Evolutionary conservation across 2,113 vertebrate species (phyloP).

Genomic region (Gallinago jamesoni): DNA sequence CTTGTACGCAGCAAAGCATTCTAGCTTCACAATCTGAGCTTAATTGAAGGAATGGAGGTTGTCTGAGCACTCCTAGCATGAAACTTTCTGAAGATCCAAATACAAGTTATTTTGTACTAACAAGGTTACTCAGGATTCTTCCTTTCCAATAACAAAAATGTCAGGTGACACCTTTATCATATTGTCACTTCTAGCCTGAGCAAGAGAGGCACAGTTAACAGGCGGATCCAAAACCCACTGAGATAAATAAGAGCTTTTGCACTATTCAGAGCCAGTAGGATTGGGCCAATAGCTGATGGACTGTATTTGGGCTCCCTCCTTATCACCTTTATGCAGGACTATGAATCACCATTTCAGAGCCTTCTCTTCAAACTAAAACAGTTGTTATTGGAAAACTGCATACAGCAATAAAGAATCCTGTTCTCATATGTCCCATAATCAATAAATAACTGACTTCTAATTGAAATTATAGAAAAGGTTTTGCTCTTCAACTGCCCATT

Average conservation of each 20-base stretch:
- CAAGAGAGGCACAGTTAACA: background rate
- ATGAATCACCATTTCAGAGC: background rate
- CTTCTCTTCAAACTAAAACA: background rate
- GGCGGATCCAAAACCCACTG: background rate
- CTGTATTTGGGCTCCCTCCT: background rate
- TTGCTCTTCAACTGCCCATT: background rate
- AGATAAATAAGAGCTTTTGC: background rate
- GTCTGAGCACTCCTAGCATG: background rate
- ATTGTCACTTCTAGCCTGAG: background rate
- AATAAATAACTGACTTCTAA: constrained; percentile 26
- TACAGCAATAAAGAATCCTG: background rate
- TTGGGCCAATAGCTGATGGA: background rate
- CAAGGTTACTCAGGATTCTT: background rate
- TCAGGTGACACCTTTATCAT: background rate
- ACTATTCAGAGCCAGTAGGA: background rate
- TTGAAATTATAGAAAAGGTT: constrained; percentile 8
- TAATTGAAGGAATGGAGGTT: background rate
- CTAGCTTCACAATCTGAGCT: background rate
- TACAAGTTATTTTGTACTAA: background rate
- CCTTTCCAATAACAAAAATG: background rate
- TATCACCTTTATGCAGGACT: background rate
- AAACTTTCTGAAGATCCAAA: background rate
- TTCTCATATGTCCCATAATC: background rate
- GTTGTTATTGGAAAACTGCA: background rate
- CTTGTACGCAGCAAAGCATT: background rate